These are phyloP conservation scores for Drosophila lini DNA, from an alignment of 1,140 invertebrate genomes.

Conservation along the genomic window DNA sequence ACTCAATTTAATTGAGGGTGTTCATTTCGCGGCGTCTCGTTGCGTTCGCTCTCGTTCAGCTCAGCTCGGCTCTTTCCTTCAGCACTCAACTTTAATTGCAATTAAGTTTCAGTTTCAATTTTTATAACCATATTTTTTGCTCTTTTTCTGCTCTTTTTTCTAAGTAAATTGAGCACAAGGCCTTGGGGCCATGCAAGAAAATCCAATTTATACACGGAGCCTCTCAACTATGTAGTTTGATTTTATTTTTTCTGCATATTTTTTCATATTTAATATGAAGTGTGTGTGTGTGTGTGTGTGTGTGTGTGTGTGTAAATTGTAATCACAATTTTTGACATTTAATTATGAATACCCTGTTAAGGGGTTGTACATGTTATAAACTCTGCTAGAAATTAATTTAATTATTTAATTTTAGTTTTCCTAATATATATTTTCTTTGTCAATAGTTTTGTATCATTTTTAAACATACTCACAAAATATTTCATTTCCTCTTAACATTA, in stretches of 20 bases:
- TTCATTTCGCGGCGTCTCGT: constrained; percentile 48
- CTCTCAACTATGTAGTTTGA: constrained; percentile 33
- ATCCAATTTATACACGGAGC: constrained; percentile 63
- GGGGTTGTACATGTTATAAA: background rate
- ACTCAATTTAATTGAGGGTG: constrained; percentile 75
- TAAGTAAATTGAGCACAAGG: constrained; percentile 67
- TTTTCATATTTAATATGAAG: constrained; percentile 21
- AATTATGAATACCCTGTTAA: constrained; percentile 27
- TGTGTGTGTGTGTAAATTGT: constrained; percentile 14
- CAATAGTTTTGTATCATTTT: background rate
- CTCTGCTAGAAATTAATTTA: too few species aligned
- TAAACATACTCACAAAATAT: background rate
- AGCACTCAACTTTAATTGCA: constrained; percentile 74
- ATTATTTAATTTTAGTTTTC: too few species aligned
- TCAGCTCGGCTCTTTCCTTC: constrained; percentile 40
- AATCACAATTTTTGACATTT: constrained; percentile 17
- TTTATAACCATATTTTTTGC: constrained; percentile 49
- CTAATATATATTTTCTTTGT: background rate
- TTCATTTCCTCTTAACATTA: background rate
- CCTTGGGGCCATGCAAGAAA: constrained; percentile 52
- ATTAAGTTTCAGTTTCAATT: constrained; percentile 73
- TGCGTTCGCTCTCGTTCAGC: constrained; percentile 25
- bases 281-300: background rate
- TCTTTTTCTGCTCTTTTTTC: constrained; percentile 33
- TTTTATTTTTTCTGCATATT: constrained; percentile 9